phyloP scores from a whole-genome alignment of 2,113 vertebrate genomes.

The Delphinapterus leucas region DNA sequence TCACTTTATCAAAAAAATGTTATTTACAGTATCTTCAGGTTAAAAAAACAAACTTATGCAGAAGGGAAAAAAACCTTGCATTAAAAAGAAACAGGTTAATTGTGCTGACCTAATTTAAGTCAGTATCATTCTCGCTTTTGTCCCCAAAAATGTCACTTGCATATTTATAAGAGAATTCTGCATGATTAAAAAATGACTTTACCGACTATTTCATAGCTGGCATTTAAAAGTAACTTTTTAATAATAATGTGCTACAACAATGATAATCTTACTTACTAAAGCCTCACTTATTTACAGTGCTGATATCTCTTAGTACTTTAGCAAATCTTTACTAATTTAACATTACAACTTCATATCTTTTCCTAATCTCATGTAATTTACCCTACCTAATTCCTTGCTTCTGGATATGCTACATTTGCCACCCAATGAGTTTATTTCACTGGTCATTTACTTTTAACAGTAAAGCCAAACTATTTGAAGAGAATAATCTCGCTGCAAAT shows the following conservation, averaged over 20 bases:
- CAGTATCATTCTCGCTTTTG: constrained; percentile 57
- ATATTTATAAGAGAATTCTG: constrained; percentile 55
- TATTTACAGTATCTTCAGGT: constrained; percentile 27
- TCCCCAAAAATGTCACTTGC: constrained; percentile 29
- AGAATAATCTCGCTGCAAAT: constrained; percentile 86
- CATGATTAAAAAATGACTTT: constrained; percentile 59
- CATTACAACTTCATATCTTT: constrained; percentile 81
- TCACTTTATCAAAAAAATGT: constrained; percentile 43
- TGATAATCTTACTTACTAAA: constrained; percentile 74
- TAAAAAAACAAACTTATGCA: constrained; percentile 18
- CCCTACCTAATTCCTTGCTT: constrained; percentile 82
- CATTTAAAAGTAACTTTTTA: constrained; percentile 64
- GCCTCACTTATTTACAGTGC: constrained; percentile 67
- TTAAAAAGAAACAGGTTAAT: constrained; percentile 35
- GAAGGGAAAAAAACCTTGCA: constrained; percentile 6
- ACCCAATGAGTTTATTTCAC: constrained; percentile 86
- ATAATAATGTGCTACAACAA: constrained; percentile 45
- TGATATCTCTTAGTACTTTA: constrained; percentile 61
- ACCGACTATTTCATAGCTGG: constrained; percentile 36
- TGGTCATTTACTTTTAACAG: constrained; percentile 87
- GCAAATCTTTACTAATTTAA: constrained; percentile 78
- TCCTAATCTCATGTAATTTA: constrained; percentile 84
- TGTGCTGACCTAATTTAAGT: constrained; percentile 6
- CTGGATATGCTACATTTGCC: constrained; percentile 81
- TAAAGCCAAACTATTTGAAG: constrained; percentile 86